Percentiles rank a stretch among this genome's conserved stretches.
phyloP scores from a whole-genome alignment of 2,113 vertebrate genomes.

The Pygoscelis adeliae region DNA sequence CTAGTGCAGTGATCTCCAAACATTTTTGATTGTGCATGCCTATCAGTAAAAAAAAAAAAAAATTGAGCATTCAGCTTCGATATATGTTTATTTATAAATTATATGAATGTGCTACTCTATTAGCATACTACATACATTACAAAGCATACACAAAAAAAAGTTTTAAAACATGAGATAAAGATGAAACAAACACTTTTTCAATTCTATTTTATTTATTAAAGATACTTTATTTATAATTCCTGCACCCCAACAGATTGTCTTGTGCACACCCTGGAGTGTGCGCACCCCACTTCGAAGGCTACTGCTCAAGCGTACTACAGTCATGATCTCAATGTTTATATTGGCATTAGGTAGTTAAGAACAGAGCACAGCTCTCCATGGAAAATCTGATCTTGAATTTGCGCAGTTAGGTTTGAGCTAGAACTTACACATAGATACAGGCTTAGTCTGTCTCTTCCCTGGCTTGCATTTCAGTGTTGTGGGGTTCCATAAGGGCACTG shows the following conservation, averaged over 20 bases:
- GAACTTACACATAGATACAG: background rate
- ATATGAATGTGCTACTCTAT: background rate
- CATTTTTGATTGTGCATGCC: background rate
- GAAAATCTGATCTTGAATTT: background rate
- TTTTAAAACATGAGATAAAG: background rate
- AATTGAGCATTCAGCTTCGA: background rate
- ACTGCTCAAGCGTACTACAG: background rate
- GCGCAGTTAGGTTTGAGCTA: background rate
- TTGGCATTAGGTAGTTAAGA: background rate
- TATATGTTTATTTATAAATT: background rate
- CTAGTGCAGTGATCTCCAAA: background rate
- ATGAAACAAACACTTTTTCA: background rate
- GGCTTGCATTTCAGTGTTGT: background rate
- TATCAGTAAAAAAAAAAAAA: background rate
- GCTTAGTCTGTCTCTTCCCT: background rate
- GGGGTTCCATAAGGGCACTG: background rate
- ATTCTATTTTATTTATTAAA: background rate
- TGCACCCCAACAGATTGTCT: rapidly evolving
- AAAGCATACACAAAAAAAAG: background rate
- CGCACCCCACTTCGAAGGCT: background rate
- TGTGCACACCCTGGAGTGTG: background rate
- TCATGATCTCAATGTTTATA: background rate
- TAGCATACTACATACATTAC: background rate
- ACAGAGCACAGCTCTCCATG: background rate
- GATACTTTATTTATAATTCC: background rate